Evolutionary conservation across 2,797 vertebrate species (phyloP), one percentile per base, ranked within the genome.

Genomic region (Paratrypauchen microcephalus): DNA sequence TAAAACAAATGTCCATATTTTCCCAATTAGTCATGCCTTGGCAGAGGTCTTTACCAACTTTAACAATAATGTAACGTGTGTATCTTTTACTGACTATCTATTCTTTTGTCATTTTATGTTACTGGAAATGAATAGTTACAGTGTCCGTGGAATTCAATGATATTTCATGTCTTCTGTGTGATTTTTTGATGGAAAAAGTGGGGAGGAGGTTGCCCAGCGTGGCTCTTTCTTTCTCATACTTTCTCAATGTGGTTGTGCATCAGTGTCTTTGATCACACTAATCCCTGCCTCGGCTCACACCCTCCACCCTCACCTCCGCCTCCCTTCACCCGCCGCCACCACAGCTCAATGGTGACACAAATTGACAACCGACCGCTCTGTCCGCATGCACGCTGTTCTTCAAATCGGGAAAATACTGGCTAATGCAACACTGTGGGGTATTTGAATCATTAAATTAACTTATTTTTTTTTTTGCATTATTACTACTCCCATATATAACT

Each of bases 231-330:
- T 86, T 87, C 82, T 85, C 80, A 87, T 86, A 85, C 74, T 87
- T 85, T 77, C 84, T 77, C 85, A 69, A 81, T 88, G 77, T 85
- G 83, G 82, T 79, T 85, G 81, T 81, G 82, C 79, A 83, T 88
- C 84, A 83, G 80, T 78, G 82, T 87, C 90, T 92, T 92, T 92
- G 90, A 91, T 92, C 89, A 90, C 68, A 78, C 86, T 92, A 91
- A 92, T 92, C 90, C 90, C 83, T 87, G 82, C 78, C 83, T 77
- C 18, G 73, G 80, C 81, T 5, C 72, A 76, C 84, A 21, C 73
- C 77, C 72, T 61, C 65, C 24, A 30, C 47, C 57, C 71, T 54
- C 67, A 32, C 16, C 60, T 74, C 83, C 61, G 68, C 73, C 76
- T 59, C 76, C 78, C 79, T 66, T 83, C 72, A 82, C 83, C 70